Base-by-base conservation (phyloP, 2,797 vertebrate species). In the Muscicapa striata region DNA sequence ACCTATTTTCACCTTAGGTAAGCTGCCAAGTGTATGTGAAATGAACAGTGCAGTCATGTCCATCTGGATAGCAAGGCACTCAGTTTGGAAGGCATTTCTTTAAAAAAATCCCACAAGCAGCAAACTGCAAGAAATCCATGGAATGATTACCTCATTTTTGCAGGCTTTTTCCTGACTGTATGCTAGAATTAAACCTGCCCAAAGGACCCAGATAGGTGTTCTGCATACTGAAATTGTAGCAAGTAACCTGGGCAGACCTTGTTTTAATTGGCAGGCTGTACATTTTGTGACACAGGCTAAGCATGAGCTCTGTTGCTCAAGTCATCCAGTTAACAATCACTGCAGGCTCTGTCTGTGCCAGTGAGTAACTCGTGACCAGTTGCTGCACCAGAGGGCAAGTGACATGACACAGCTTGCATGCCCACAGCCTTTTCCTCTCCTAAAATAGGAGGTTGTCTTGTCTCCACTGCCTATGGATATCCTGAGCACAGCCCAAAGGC, bases 1-100 rank as follows among this genome's bases (percentile, higher is more conserved):
- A 69, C 8, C 76, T 75, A 91, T 94, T 95, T 95, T 91, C 90
- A 91, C 87, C 67, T 94, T 15, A 91, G 40, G 59, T 86, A 79
- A 86, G 41, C 77, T 95, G 85, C 76, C 62, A 91, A 96, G 40
- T 32, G 19, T 45, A 67, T 72, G 76, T 4, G 4, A 95, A 96
- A 92, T 11, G 79, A 85, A 11, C 79, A 87, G 55, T 51, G 55
- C 40, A 75, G 46, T 30, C 5, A 8, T 69, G 87, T 88, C 91
- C 93, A 78, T 77, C 73, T 78, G 83, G 67, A 72, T 45, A 48
- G 36, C 58, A 62, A 91, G 54, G 36, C n/a, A 63, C 16, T 2
- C 11, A 11, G 15, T 40, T 86, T 58, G 75, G 30, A 86, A 62
- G 18, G 2, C 29, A 34, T 52, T 21, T 74, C 16, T 63, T 57